Percentiles rank a stretch among this genome's conserved stretches.
Evolutionary conservation across 2,113 vertebrate species (phyloP).

Genomic region (Pterophyllum scalare): DNA sequence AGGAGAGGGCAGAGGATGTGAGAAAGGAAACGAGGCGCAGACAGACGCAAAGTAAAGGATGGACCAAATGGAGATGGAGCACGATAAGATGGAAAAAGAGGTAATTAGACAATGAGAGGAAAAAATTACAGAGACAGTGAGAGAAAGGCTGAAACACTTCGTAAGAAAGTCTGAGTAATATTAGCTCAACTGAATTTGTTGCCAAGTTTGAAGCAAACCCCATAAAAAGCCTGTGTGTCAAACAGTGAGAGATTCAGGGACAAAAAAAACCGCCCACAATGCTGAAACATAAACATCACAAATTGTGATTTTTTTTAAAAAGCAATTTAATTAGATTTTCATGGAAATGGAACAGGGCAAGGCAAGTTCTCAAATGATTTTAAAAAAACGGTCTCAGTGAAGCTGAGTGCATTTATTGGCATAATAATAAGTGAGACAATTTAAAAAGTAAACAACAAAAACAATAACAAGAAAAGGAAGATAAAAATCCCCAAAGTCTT

Average conservation of each 20-base stretch:
- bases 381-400: background rate
- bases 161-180: conserved; percentile 24
- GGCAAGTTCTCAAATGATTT: background rate
- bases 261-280: background rate
- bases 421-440: background rate
- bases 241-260: background rate
- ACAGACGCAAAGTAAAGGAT: background rate
- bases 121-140: conserved; percentile 3
- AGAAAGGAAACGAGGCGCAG: conserved; percentile 4
- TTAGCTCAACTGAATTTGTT: background rate
- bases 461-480: background rate
- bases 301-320: background rate
- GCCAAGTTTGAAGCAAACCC: background rate
- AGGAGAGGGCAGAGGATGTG: conserved; percentile 4
- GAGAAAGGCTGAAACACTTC: background rate
- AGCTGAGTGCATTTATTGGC: background rate
- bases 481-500: background rate
- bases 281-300: background rate
- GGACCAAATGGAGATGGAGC: background rate
- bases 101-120: conserved; percentile 19
- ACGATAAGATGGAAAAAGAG: conserved; percentile 9
- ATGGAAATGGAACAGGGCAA: background rate
- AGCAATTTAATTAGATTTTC: background rate
- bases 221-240: background rate
- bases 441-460: conserved; percentile 14